A percentile compares a stretch with the other conserved stretches of the same genome.
These are phyloP conservation scores for Zaprionus obscuricornis DNA, from an alignment of 2,888 invertebrate genomes.

Conservation along the genomic window DNA sequence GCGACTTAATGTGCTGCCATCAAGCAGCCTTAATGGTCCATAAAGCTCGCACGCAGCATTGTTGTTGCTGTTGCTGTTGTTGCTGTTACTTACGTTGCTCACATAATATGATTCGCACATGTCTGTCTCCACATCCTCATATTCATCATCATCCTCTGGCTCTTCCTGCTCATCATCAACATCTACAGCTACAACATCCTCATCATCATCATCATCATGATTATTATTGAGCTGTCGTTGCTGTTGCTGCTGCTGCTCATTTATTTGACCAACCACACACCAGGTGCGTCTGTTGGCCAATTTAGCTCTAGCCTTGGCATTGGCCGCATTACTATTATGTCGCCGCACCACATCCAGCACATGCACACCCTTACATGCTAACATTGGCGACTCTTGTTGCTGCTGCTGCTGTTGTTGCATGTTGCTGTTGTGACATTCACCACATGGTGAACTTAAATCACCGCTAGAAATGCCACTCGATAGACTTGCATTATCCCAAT, in stretches of 20 bases:
- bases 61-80: no score
- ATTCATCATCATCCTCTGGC: conserved; percentile 85
- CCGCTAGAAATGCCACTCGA: conserved; percentile 90
- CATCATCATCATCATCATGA: conserved; percentile 53
- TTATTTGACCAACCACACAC: conserved; percentile 55
- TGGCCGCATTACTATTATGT: conserved; percentile 75
- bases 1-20: conserved; percentile 44
- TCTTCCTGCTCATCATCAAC: conserved; percentile 85
- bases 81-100: conserved; percentile 84
- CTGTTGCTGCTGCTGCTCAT: conserved; percentile 35
- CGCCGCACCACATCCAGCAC: conserved; percentile 78
- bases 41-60: conserved; percentile 41
- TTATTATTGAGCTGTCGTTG: conserved; percentile 22
- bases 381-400: conserved; percentile 49
- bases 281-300: conserved; percentile 54
- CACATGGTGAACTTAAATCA: conserved; percentile 87
- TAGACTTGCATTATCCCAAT: conserved; percentile 88
- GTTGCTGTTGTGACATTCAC: conserved; percentile 52
- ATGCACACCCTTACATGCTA: conserved; percentile 72
- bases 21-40: conserved; percentile 53
- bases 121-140: conserved; percentile 82
- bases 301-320: conserved; percentile 65
- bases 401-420: conserved; percentile 28
- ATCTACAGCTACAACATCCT: conserved; percentile 83
- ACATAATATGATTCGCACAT: conserved; percentile 89